Evolutionary conservation across 2,888 invertebrate genomes (phyloP), one percentile per base, ranked within the genome.

Genomic region (Pasiphila rectangulata): DNA sequence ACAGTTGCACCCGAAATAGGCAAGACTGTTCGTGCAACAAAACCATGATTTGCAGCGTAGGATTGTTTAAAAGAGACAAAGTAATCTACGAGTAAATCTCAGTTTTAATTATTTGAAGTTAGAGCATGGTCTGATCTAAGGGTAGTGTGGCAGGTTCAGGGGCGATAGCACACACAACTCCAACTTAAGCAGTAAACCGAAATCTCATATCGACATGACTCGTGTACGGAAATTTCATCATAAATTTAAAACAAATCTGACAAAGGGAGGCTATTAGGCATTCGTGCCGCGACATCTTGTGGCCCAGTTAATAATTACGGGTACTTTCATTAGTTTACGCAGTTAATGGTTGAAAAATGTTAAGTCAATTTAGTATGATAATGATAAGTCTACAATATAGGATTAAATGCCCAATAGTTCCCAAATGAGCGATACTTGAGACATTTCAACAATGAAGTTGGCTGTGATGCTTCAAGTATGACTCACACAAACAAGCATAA

Each of bases 331-430:
- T 87, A 87, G 88, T 88, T 83, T 78, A 87, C 87, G 82, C 75
- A 80, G 88, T 87, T 88, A 88, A 87, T 88, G 87, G 83, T 84
- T 86, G 85, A 83, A 80, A 74, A 75, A 81, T 86, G 86, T 87
- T 87, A 87, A 85, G 83, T 79, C 83, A 82, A 86, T 86, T 87
- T 87, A 87, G 88, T 87, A 84, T 88, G 86, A 85, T 83, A 85
- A 86, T 86, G 87, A 83, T 82, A 83, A 76, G 62, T 84, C 86
- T 87, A 87, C 85, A 81, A 78, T 82, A 88, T 78, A 87, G 84
- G 83, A 88, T 89, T 89, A 89, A 87, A 89, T 89, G 89, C 89
- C 89, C 89, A 89, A 89, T 87, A 89, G 89, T 87, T 84, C 89
- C 89, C 89, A 85, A 59, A 67, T 60, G 79, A 76, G 76, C 81